A percentile compares a stretch with the other conserved stretches of the same genome.
phyloP scores from a whole-genome alignment of 2,888 invertebrate species.

The Esperia sulphurella region DNA sequence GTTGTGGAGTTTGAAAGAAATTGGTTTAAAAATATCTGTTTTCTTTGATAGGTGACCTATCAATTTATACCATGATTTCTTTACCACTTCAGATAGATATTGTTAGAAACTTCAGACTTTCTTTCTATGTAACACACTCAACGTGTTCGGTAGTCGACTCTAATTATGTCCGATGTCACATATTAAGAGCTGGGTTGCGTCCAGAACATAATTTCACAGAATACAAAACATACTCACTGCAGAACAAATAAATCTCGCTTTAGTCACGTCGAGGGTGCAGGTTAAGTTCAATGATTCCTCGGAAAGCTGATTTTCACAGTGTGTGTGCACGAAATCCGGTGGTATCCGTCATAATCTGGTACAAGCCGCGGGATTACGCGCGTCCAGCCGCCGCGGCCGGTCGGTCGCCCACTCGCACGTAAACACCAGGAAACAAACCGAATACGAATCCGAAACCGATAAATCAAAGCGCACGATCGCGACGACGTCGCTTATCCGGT shows the following conservation, averaged over 20 bases:
- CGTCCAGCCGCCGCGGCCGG: conserved; percentile 53
- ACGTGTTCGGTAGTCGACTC: too few relatives aligned
- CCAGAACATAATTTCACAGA: background rate
- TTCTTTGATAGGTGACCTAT: too few relatives aligned
- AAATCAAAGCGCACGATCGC: conserved; percentile 78
- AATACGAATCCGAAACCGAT: conserved; percentile 73
- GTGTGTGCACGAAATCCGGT: conserved; percentile 63
- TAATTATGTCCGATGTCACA: too few relatives aligned
- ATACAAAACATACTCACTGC: conserved; percentile 43
- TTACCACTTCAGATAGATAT: too few relatives aligned
- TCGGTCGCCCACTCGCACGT: conserved; percentile 75
- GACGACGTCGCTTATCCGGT: conserved; percentile 75
- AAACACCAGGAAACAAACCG: conserved; percentile 73
- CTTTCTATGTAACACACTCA: too few relatives aligned
- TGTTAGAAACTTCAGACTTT: too few relatives aligned
- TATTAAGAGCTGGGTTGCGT: background rate
- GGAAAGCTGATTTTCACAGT: conserved; percentile 51
- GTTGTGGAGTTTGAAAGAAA: too few relatives aligned
- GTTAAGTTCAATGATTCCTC: conserved; percentile 40
- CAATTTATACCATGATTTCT: too few relatives aligned
- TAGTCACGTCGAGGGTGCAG: conserved; percentile 19
- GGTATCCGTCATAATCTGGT: conserved; percentile 75
- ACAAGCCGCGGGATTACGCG: conserved; percentile 70
- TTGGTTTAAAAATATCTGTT: too few relatives aligned
- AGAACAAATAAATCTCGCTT: conserved; percentile 26